Percentiles rank a stretch among this genome's conserved stretches.
These are phyloP conservation scores for Carposina sasakii DNA, from an alignment of 1,140 invertebrate species.

Conservation along the genomic window DNA sequence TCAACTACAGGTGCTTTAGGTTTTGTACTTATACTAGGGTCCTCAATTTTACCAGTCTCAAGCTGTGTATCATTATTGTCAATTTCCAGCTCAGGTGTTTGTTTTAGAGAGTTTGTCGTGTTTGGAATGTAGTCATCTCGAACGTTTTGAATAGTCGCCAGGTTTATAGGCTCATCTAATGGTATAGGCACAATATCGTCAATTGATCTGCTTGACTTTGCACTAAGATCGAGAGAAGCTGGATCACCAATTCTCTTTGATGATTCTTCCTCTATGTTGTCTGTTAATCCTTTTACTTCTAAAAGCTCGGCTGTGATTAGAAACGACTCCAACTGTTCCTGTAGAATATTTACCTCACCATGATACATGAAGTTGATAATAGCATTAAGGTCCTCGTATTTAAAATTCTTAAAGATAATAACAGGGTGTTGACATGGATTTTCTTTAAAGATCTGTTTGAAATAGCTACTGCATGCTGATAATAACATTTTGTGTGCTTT, in stretches of 20 bases:
- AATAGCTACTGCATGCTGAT: conserved; percentile 87
- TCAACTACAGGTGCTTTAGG: conserved; percentile 35
- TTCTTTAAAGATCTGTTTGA: conserved; percentile 87
- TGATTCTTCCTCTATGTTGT: conserved; percentile 64
- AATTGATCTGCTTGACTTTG: conserved; percentile 45
- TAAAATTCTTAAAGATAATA: conserved; percentile 89
- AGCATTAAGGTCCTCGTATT: conserved; percentile 85
- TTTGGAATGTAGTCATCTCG: conserved; percentile 55
- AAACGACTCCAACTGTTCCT: conserved; percentile 89
- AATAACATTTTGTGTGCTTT: conserved; percentile 90
- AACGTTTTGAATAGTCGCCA: conserved; percentile 43
- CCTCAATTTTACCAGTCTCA: conserved; percentile 32
- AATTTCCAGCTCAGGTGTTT: conserved; percentile 33
- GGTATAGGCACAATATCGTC: conserved; percentile 39
- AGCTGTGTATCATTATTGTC: conserved; percentile 32
- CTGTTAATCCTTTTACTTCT: conserved; percentile 89
- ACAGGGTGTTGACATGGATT: conserved; percentile 90
- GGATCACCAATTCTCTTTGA: conserved; percentile 53
- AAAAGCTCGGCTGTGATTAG: conserved; percentile 90
- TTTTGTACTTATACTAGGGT: conserved; percentile 28
- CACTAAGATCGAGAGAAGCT: conserved; percentile 56
- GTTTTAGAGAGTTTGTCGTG: conserved; percentile 17
- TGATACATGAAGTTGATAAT: conserved; percentile 90
- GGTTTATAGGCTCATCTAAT: conserved; percentile 59
- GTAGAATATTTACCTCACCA: conserved; percentile 92